Evolutionary conservation across 2,797 vertebrate species (phyloP), one percentile per base, ranked within the genome.

Genomic region (Rhinella marina): DNA sequence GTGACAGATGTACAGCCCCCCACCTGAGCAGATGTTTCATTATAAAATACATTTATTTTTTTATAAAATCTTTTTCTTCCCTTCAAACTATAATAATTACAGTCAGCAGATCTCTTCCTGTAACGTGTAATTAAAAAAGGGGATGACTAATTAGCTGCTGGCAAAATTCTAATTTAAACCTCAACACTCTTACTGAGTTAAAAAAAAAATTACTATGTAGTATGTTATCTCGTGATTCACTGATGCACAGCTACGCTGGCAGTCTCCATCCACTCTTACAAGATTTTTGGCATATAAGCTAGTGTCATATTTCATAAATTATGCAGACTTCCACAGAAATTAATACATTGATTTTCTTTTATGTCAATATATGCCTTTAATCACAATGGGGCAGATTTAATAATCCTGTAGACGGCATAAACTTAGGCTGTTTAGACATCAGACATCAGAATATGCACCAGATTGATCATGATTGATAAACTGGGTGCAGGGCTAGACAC

Each of bases 121-220:
- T 75, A 86, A 86, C 88, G 80, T 77, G 84, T 86, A 89, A 89
- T 89, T 89, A 86, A 89, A 83, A 82, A 89, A 75, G 76, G 80
- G 41, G 10, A 6, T 72, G n/a, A 25, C 5, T 90, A 90, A 85
- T 88, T 41, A 90, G 68, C 32, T 90, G 75, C 54, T 70, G 77
- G 13, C 21, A 29, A 82, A 72, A 87, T 82, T 88, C 88, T 81
- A 76, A 90, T 90, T 88, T 88, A 83, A 90, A 84, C 70, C 70
- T 77, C 81, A 85, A 32, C 29, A 61, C 25, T 32, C 66, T 21
- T 25, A 50, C 50, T 32, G 59, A 19, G 7, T 4, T 84, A 23
- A 75, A 87, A 90, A 90, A 86, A 11, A 68, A 27, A 85, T 88
- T 89, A 82, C 17, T 72, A 12, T 80, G n/a, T 57, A 41, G 41